Conservation (phyloP, 2,888 invertebrate genomes). For the Pterostichus madidus region DNA sequence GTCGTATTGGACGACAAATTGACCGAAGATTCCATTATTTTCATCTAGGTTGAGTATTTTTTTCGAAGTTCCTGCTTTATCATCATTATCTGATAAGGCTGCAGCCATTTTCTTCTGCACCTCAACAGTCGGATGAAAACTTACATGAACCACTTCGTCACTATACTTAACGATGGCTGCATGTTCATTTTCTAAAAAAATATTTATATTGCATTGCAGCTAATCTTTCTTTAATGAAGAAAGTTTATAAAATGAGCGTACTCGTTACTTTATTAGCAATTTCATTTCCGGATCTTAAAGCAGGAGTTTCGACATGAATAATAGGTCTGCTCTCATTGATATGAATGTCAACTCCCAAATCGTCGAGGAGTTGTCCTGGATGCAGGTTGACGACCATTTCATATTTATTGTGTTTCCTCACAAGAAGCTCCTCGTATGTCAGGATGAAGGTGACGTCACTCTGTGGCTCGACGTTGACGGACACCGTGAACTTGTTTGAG, state of each 20-base stretch:
- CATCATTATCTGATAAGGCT: neutral
- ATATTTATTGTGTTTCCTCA: constrained; percentile 83
- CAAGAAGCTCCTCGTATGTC: constrained; percentile 86
- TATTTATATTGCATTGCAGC: neutral
- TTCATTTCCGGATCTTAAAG: constrained; percentile 83
- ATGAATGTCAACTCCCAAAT: constrained; percentile 82
- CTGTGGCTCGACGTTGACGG: constrained; percentile 83
- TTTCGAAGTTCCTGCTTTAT: neutral
- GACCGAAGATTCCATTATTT: constrained; percentile 77
- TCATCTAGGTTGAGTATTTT: neutral
- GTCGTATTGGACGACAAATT: constrained; percentile 82
- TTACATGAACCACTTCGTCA: constrained; percentile 42
- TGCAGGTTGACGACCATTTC: constrained; percentile 85
- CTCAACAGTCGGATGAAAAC: constrained; percentile 46
- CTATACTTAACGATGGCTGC: constrained; percentile 30
- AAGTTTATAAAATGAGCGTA: constrained; percentile 8
- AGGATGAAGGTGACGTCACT: constrained; percentile 84
- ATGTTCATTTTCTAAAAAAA: constrained; percentile 47
- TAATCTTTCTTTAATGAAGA: neutral
- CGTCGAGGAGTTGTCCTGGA: constrained; percentile 83
- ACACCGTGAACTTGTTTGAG: constrained; percentile 85
- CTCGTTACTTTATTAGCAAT: constrained; percentile 73
- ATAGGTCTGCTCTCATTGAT: constrained; percentile 83
- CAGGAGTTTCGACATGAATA: constrained; percentile 81
- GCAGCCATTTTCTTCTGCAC: constrained; percentile 53